phyloP scores from a whole-genome alignment of 2,888 invertebrate genomes.

The Luffia ferchaultella region DNA sequence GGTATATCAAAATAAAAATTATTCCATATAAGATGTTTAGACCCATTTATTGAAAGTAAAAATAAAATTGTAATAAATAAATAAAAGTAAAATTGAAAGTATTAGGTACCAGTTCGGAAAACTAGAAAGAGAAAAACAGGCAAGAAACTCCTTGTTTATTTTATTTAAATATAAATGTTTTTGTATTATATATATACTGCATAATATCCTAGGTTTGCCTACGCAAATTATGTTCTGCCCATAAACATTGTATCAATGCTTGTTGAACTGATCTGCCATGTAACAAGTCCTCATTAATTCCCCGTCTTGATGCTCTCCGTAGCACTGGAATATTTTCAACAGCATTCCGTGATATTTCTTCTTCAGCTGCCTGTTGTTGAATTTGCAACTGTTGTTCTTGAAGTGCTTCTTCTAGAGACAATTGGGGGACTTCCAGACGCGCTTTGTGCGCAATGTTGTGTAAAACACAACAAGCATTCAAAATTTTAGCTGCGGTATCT shows the following conservation, averaged over 20 bases:
- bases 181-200: too few species aligned
- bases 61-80: too few species aligned
- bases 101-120: too few species aligned
- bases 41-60: too few species aligned
- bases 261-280: slow-evolving; percentile 4
- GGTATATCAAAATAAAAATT: too few species aligned
- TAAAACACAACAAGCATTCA: too few species aligned
- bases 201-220: background rate
- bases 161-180: too few species aligned
- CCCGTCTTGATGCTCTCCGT: background rate
- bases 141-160: too few species aligned
- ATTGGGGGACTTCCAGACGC: background rate
- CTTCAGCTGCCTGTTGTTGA: background rate
- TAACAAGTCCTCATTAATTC: background rate
- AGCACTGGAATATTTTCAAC: background rate
- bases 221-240: background rate
- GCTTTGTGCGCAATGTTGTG: background rate
- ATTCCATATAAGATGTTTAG: too few species aligned
- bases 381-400: background rate
- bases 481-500: background rate
- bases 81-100: too few species aligned
- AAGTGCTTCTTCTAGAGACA: slow-evolving; percentile 3
- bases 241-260: background rate
- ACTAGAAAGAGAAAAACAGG: too few species aligned
- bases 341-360: background rate